phyloP scores from a whole-genome alignment of 2,888 invertebrate species.

The Plagodis pulveraria region DNA sequence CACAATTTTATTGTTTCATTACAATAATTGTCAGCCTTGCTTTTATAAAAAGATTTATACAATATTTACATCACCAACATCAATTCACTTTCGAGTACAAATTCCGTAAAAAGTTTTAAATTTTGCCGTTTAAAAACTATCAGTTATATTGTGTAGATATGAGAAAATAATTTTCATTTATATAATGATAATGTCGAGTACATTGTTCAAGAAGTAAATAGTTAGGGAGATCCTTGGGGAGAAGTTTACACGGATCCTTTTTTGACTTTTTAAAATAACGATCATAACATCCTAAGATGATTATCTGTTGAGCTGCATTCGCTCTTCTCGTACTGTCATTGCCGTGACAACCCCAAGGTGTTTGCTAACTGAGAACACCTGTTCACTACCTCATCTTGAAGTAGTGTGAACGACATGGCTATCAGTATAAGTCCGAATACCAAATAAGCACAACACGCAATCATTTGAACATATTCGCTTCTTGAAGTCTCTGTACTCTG shows the following conservation, averaged over 20 bases:
- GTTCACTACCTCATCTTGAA: constrained; percentile 91
- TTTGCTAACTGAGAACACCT: constrained; percentile 90
- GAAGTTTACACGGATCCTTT: constrained; percentile 51
- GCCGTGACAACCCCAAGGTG: constrained; percentile 87
- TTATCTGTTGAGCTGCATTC: constrained; percentile 78
- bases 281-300: constrained; percentile 81
- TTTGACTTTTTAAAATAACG: constrained; percentile 62
- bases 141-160: constrained; percentile 56
- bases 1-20: constrained; percentile 84
- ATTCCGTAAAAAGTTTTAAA: constrained; percentile 76
- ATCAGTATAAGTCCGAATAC: constrained; percentile 92
- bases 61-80: constrained; percentile 78
- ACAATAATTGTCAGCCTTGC: constrained; percentile 80
- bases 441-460: constrained; percentile 92
- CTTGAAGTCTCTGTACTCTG: constrained; percentile 69
- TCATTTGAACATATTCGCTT: constrained; percentile 88
- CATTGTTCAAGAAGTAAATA: constrained; percentile 42
- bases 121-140: constrained; percentile 51
- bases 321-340: constrained; percentile 84
- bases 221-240: constrained; percentile 50
- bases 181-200: constrained; percentile 56
- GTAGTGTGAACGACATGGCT: constrained; percentile 93
- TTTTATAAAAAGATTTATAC: constrained; percentile 80
- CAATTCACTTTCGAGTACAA: constrained; percentile 71
- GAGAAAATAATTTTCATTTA: constrained; percentile 66